Evolutionary conservation across 2,797 vertebrate genomes (phyloP).

Genomic region (Alfaro cultratus): DNA sequence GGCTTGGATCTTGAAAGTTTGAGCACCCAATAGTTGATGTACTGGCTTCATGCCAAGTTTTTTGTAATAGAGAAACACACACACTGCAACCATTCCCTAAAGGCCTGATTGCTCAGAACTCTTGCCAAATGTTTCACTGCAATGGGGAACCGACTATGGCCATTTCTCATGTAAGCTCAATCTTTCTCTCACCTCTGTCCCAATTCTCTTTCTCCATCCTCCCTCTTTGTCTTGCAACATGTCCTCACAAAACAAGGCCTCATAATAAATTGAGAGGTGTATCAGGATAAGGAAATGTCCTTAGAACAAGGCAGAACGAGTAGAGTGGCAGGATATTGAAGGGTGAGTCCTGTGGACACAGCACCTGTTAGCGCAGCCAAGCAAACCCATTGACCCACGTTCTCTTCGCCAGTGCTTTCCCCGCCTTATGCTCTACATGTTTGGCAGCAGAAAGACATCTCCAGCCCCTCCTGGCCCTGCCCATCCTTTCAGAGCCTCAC

Average conservation of each 20-base stretch:
- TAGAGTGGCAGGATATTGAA: constrained; percentile 32
- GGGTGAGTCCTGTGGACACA: constrained; percentile 37
- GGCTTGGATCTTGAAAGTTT: constrained; percentile 54
- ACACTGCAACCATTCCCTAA: constrained; percentile 16
- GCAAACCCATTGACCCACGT: constrained; percentile 62
- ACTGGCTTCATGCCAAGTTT: constrained; percentile 57
- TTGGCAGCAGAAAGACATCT: constrained; percentile 46
- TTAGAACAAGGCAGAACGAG: constrained; percentile 24
- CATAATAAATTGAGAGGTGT: constrained; percentile 52
- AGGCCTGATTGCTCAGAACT: constrained; percentile 49
- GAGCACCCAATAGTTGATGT: constrained; percentile 63
- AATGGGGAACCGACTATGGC: constrained; percentile 54
- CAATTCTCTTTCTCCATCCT: constrained; percentile 36
- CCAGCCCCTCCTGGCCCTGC: constrained; percentile 28
- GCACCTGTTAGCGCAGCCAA: constrained; percentile 45
- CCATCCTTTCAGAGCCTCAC: constrained; percentile 53
- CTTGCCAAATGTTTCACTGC: constrained; percentile 72
- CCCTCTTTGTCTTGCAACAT: constrained; percentile 43
- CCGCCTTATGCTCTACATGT: constrained; percentile 41
- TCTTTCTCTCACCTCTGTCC: constrained; percentile 60
- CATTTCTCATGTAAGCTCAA: constrained; percentile 55
- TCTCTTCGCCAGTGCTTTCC: constrained; percentile 23
- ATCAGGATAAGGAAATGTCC: constrained; percentile 44
- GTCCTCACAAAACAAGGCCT: constrained; percentile 48
- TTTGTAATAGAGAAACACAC: constrained; percentile 13